Base-by-base conservation (phyloP, 2,888 invertebrate genomes). In the Agrochola lychnidis region DNA sequence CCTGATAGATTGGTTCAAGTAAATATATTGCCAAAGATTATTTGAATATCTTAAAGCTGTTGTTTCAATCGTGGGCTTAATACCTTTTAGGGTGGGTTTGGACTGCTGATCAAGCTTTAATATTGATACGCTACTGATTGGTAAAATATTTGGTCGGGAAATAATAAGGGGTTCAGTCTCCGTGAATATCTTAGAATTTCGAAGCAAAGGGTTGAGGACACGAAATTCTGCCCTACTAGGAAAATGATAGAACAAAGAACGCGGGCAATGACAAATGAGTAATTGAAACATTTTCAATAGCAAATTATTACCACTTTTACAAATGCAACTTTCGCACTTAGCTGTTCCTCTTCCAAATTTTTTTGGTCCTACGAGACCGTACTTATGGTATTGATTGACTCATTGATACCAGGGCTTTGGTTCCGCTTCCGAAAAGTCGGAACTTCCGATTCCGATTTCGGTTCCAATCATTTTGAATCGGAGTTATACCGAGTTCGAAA, bases 21-120 rank as follows among this genome's bases (percentile, higher is more conserved):
- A 79, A 72, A 83, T 72, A 74, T 71, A 74, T 79, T 75, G 70
- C 36, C 5, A 5, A 45, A 74, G 74, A 71, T 83, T 79, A 83
- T 83, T 75, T 57, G 69, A 83, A 83, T 83, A 72, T 66, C 69
- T 67, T 64, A 36, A 69, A 74, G 64, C 79, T 72, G 72, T 83
- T 83, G 79, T 72, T 82, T 83, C 72, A 83, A 79, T 74, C 61
- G 30, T 51, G 40, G 59, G 57, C 40, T 63, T 82, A 68, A 64
- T 72, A 77, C 67, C 16, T 70, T 73, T 59, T 12, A 56, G 51
- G 51, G 25, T 48, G 14, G 59, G 40, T n/a, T 68, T 12, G 42
- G n/a, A 51, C 61, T 63, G 72, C 82, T 78, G 81, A 78, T 45
- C 69, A n/a, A 73, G 73, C 36, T 48, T 68, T 63, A 82, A 81